Percentiles rank a stretch among this genome's conserved stretches.
Conservation (phyloP, 2,797 vertebrate species). For the Clarias laeviceps region DNA sequence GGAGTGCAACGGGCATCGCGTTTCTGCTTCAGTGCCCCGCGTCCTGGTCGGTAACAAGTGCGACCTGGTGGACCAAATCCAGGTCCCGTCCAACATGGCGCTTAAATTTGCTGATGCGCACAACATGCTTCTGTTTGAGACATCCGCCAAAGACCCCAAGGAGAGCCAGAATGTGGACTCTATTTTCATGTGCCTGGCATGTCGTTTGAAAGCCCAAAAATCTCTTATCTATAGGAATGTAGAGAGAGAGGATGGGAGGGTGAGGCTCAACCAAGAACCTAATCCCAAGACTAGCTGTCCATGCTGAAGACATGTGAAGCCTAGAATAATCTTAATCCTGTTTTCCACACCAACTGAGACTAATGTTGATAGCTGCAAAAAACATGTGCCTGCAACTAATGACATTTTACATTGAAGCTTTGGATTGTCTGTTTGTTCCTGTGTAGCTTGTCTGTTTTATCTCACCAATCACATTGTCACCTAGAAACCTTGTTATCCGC, state of each 20-base stretch:
- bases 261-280: slow-evolving; percentile 78
- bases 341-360: slow-evolving; percentile 23
- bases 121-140: slow-evolving; percentile 98
- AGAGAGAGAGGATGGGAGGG: slow-evolving; percentile 84
- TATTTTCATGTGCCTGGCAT: slow-evolving; percentile 97
- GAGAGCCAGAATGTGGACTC: slow-evolving; percentile 95
- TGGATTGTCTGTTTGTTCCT: slow-evolving; percentile 25
- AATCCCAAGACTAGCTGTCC: slow-evolving; percentile 82
- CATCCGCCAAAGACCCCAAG: slow-evolving; percentile 95
- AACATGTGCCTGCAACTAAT: slow-evolving; percentile 56
- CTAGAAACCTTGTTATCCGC: not conserved
- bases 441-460: slow-evolving; percentile 14
- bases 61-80: slow-evolving; percentile 91
- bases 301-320: slow-evolving; percentile 77
- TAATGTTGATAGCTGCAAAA: slow-evolving; percentile 48
- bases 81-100: slow-evolving; percentile 92
- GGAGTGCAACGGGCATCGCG: slow-evolving; percentile 92
- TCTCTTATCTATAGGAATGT: slow-evolving; percentile 88
- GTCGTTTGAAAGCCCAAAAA: slow-evolving; percentile 92
- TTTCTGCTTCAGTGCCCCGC: slow-evolving; percentile 83
- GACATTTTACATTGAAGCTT: slow-evolving; percentile 30
- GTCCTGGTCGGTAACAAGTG: slow-evolving; percentile 96
- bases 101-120: slow-evolving; percentile 93
- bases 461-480: not conserved
- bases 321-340: not conserved